phyloP scores from a whole-genome alignment of 2,888 invertebrate genomes.

The Dioctria linearis region DNA sequence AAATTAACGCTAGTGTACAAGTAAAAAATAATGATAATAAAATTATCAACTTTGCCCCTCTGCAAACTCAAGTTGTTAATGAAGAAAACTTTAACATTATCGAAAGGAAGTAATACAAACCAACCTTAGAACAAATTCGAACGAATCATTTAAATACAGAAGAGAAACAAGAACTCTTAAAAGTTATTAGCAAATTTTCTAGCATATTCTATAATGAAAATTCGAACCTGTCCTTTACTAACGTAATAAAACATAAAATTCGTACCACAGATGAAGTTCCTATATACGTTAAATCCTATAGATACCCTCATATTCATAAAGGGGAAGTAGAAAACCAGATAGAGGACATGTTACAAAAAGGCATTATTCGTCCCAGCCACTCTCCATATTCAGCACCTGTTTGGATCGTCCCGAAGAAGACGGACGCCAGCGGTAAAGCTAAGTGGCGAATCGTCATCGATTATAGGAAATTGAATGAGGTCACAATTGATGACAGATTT shows the following conservation, averaged over 20 bases:
- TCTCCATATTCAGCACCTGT: no score
- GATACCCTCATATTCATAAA: constrained; percentile 1
- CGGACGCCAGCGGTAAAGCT: no score
- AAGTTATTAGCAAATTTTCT: not conserved
- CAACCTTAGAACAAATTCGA: not conserved
- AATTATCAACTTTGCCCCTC: not conserved
- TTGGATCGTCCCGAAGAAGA: no score
- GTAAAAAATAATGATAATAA: not conserved
- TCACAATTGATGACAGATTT: no score
- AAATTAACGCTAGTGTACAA: not conserved
- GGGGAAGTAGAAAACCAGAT: not conserved
- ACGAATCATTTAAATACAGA: not conserved
- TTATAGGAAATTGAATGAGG: no score
- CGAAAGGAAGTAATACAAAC: not conserved
- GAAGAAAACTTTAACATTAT: constrained; percentile 3
- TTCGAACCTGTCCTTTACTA: not conserved
- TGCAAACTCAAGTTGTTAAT: not conserved
- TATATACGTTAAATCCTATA: not conserved
- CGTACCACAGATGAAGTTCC: not conserved
- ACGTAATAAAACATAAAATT: constrained; percentile 8
- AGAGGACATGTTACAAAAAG: no score
- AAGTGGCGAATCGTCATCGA: no score
- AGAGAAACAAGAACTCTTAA: not conserved
- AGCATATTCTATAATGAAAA: not conserved
- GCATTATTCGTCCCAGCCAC: no score